phyloP scores from a whole-genome alignment of 2,113 vertebrate species.

The Pollachius pollachius region DNA sequence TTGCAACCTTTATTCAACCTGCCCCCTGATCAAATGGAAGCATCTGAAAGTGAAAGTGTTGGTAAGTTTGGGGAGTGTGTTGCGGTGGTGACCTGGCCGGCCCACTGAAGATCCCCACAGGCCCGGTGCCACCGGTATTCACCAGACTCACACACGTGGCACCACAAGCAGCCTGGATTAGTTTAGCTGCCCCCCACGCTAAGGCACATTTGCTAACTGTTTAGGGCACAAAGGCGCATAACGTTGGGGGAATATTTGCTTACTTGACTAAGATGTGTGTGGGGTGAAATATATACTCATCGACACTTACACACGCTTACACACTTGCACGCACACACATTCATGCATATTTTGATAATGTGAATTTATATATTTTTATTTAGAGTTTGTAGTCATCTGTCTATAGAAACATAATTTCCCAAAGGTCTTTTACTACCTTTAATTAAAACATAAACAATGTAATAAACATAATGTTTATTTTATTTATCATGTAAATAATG shows the following conservation, averaged over 20 bases:
- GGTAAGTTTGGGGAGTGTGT: conserved; percentile 50
- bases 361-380: too few relatives aligned
- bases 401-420: too few relatives aligned
- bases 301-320: not conserved
- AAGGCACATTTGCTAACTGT: conserved; percentile 56
- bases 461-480: too few relatives aligned
- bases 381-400: too few relatives aligned
- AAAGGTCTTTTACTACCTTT: too few relatives aligned
- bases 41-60: conserved; percentile 38
- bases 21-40: conserved; percentile 42
- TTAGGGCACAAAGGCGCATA: conserved; percentile 48
- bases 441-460: too few relatives aligned
- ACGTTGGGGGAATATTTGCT: conserved; percentile 35
- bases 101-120: conserved; percentile 54
- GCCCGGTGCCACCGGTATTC: conserved; percentile 20
- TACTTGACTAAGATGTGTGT: not conserved
- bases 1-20: conserved; percentile 40
- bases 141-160: conserved; percentile 27
- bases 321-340: not conserved
- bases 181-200: conserved; percentile 45
- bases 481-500: too few relatives aligned
- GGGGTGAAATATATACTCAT: not conserved
- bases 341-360: too few relatives aligned
- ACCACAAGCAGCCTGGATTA: conserved; percentile 34
- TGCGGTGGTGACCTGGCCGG: conserved; percentile 51